These are phyloP conservation scores for Cettia cetti DNA, from an alignment of 2,113 vertebrate genomes.

Conservation along the genomic window DNA sequence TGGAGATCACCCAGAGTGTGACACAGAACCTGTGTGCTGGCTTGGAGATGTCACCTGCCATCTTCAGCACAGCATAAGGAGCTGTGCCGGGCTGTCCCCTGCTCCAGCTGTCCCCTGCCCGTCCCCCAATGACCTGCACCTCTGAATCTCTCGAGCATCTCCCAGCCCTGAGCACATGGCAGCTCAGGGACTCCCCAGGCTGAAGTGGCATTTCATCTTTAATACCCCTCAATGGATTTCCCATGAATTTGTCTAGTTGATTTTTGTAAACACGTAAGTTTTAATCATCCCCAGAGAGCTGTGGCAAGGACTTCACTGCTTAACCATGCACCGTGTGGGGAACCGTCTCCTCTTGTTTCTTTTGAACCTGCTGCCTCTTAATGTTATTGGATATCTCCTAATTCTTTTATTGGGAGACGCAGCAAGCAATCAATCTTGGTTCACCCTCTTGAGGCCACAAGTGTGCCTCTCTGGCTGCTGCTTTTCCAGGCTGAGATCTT, in stretches of 20 bases:
- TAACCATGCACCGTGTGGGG: background rate
- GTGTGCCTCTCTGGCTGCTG: background rate
- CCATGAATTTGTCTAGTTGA: conserved; percentile 50
- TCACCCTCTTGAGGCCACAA: conserved; percentile 30
- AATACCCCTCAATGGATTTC: conserved; percentile 50
- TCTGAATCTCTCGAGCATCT: background rate
- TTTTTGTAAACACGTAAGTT: conserved; percentile 36
- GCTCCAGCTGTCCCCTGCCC: background rate
- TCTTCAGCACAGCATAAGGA: rapidly evolving
- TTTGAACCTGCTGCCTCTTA: conserved; percentile 41
- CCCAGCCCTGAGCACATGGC: background rate
- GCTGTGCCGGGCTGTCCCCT: background rate
- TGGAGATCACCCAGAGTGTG: rapidly evolving
- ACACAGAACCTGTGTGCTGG: rapidly evolving
- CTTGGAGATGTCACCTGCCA: background rate
- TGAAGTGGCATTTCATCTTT: conserved; percentile 36
- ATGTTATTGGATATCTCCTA: conserved; percentile 49
- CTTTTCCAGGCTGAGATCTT: background rate
- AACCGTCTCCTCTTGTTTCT: conserved; percentile 26
- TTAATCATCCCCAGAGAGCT: conserved; percentile 39
- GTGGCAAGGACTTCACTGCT: conserved; percentile 30
- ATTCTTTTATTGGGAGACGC: conserved; percentile 35
- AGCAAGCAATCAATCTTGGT: conserved; percentile 6
- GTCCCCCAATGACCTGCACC: rapidly evolving
- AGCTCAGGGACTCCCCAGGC: background rate